Conservation (phyloP, 2,797 vertebrate genomes). For the Vipera ursinii region DNA sequence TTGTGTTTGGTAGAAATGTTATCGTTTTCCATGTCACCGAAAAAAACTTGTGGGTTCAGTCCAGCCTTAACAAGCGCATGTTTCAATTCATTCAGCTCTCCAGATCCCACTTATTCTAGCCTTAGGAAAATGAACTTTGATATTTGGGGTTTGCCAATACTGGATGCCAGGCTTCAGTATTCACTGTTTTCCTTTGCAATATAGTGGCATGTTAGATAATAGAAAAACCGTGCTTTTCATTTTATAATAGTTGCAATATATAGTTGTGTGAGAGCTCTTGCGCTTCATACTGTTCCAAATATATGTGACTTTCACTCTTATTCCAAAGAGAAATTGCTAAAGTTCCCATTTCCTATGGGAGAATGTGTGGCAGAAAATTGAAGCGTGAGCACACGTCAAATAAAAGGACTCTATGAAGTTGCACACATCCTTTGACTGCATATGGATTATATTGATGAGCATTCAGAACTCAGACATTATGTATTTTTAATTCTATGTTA, state of each 20-base stretch:
- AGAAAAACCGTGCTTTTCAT: neutral
- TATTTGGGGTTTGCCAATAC: neutral
- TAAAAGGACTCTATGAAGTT: neutral
- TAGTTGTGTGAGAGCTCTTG: neutral
- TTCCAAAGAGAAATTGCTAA: neutral
- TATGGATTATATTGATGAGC: neutral
- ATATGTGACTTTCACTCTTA: neutral
- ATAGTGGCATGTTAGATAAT: neutral
- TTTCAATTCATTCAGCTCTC: neutral
- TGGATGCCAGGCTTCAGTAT: neutral
- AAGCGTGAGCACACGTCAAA: neutral
- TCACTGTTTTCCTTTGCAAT: neutral
- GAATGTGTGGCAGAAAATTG: neutral
- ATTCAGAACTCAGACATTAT: neutral
- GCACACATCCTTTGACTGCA: neutral
- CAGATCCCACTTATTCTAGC: neutral
- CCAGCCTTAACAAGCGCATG: neutral
- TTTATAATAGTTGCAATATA: neutral
- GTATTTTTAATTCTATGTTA: conserved; percentile 15
- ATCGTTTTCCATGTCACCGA: neutral
- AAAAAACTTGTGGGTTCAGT: neutral
- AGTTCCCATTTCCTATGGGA: neutral
- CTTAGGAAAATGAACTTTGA: neutral
- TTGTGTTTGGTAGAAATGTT: neutral
- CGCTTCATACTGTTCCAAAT: neutral